phyloP scores from a whole-genome alignment of 2,888 invertebrate genomes.

The Gortyna flavago region DNA sequence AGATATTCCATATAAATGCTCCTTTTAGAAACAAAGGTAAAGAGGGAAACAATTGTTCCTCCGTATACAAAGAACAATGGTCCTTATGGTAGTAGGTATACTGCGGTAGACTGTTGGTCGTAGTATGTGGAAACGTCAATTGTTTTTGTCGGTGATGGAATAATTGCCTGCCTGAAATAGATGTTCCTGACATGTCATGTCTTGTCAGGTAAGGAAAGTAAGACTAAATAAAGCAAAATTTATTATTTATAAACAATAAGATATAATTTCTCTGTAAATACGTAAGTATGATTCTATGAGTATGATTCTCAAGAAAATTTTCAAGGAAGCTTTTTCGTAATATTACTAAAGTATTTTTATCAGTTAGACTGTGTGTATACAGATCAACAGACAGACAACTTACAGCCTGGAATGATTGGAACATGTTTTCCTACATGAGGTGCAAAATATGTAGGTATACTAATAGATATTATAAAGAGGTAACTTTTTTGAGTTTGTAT shows the following conservation, averaged over 20 bases:
- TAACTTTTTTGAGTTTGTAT: not conserved
- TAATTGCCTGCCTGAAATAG: constrained; percentile 36
- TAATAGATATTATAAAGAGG: not conserved
- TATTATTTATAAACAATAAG: not conserved
- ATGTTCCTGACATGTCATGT: not conserved
- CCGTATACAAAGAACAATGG: constrained; percentile 57
- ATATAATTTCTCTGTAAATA: not conserved
- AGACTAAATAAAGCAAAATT: not conserved
- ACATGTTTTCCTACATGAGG: not conserved
- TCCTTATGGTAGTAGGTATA: constrained; percentile 36
- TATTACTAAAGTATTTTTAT: not conserved
- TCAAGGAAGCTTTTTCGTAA: not conserved
- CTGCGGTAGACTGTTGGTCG: constrained; percentile 6
- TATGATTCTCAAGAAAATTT: not conserved
- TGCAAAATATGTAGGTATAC: not conserved
- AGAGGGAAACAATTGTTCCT: constrained; percentile 52
- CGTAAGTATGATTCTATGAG: not conserved
- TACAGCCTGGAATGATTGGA: not conserved
- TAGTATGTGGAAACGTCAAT: constrained; percentile 46
- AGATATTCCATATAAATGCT: constrained; percentile 46
- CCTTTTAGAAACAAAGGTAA: constrained; percentile 46
- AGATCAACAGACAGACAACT: not conserved
- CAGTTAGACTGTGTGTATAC: not conserved
- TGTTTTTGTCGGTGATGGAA: constrained; percentile 39
- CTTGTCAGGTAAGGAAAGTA: not conserved